phyloP scores from a whole-genome alignment of 2,797 vertebrate species.

The Pogoniulus pusillus region DNA sequence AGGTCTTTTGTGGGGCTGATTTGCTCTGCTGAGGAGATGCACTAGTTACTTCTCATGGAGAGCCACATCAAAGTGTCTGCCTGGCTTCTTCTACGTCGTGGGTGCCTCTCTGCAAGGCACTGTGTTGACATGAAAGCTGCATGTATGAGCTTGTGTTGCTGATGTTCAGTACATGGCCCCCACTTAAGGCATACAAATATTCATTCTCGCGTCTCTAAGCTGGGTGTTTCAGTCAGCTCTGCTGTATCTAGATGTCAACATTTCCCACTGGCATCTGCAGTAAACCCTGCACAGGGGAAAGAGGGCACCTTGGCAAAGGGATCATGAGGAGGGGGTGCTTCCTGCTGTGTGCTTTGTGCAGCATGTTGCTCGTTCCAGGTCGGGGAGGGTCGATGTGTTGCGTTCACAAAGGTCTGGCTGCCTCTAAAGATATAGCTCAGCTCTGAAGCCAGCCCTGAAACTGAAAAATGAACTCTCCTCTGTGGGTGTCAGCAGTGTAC shows the following conservation, averaged over 20 bases:
- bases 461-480: neutral
- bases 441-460: neutral
- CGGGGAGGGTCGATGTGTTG: neutral
- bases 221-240: neutral
- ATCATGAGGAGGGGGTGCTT: accelerated
- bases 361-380: accelerated
- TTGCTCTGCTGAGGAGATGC: neutral
- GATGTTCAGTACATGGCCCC: neutral
- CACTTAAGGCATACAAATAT: neutral
- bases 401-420: accelerated
- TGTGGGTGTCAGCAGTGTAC: accelerated
- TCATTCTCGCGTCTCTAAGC: neutral
- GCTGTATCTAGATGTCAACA: accelerated
- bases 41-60: neutral
- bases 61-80: constrained; percentile 13
- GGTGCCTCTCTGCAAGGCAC: neutral
- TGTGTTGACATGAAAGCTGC: neutral
- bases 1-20: neutral
- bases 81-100: neutral
- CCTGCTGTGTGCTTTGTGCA: neutral
- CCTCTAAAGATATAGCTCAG: neutral
- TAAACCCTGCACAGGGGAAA: accelerated
- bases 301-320: neutral
- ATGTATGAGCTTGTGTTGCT: neutral
- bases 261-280: neutral